Percentiles rank a stretch among this genome's conserved stretches.
These are phyloP conservation scores for Miniopterus natalensis DNA, from an alignment of 2,113 vertebrate genomes.

Conservation along the genomic window DNA sequence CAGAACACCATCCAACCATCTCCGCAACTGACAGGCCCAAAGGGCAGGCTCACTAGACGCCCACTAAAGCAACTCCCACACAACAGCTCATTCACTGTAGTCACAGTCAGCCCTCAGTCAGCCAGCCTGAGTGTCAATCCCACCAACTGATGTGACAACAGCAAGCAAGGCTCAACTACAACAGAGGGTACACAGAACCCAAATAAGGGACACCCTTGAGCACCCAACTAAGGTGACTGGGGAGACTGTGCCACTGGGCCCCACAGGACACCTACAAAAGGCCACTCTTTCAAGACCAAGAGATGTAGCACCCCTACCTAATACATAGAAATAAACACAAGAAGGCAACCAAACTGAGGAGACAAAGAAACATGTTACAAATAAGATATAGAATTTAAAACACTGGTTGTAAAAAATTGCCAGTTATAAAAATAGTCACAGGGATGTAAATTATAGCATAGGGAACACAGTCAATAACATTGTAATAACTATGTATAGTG, in stretches of 20 bases:
- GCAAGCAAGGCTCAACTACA: background rate
- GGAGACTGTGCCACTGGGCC: background rate
- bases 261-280: background rate
- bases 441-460: background rate
- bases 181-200: background rate
- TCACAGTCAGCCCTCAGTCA: background rate
- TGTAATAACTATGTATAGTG: background rate
- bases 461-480: background rate
- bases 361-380: background rate
- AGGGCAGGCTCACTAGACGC: background rate
- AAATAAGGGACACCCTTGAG: too few relatives aligned
- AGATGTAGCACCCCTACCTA: background rate
- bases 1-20: background rate
- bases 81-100: background rate
- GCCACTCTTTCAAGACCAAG: background rate
- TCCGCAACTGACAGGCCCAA: background rate
- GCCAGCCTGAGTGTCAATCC: background rate
- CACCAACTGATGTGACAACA: background rate
- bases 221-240: background rate
- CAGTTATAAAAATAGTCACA: background rate
- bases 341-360: background rate
- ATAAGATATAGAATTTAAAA: background rate
- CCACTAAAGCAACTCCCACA: background rate
- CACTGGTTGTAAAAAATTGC: background rate
- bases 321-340: background rate